Evolutionary conservation across 2,888 invertebrate species (phyloP), one percentile per base, ranked within the genome.

Genomic region (Tanytarsus gracilentus): DNA sequence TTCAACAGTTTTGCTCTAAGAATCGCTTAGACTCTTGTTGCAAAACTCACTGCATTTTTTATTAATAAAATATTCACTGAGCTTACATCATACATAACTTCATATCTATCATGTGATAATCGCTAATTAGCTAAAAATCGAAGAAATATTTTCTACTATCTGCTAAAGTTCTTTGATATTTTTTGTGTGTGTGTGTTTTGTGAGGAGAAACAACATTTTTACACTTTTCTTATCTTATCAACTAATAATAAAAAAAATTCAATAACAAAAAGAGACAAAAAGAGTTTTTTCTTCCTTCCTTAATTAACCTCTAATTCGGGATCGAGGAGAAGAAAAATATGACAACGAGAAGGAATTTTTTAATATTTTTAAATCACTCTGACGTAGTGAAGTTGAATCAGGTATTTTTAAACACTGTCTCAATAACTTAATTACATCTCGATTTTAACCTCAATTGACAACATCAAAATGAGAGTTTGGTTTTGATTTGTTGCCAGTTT

Each of bases 101-200:
- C n/a, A n/a, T n/a, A n/a, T n/a, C n/a, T n/a, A n/a, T n/a, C n/a
- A n/a, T n/a, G n/a, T n/a, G n/a, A n/a, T n/a, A n/a, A n/a, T n/a
- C n/a, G n/a, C n/a, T n/a, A 36, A 2, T 21, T 3, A 44, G 23
- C 21, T 44, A 44, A 44, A 16, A 16, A 14, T 14, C 14, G 16
- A 14, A n/a, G 33, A 33, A 33, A 16, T 16, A 48, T 21, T 8
- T 48, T 21, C 55, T 39, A 39, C 55, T 25, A 39, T 30, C 26
- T 55, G 30, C 33, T 9, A 53, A 53, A 26, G 25, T 58, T 58
- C 58, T 58, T 58, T 58, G 58, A 58, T 58, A 48, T 58, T 40
- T 44, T 56, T 49, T 25, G 11, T n/a, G 11, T 49, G 11, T 26
- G 8, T 14, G 8, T 14, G 14, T 5, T 49, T 49, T 49, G 25